phyloP scores from a whole-genome alignment of 2,797 vertebrate genomes.

The Periophthalmus magnuspinnatus region DNA sequence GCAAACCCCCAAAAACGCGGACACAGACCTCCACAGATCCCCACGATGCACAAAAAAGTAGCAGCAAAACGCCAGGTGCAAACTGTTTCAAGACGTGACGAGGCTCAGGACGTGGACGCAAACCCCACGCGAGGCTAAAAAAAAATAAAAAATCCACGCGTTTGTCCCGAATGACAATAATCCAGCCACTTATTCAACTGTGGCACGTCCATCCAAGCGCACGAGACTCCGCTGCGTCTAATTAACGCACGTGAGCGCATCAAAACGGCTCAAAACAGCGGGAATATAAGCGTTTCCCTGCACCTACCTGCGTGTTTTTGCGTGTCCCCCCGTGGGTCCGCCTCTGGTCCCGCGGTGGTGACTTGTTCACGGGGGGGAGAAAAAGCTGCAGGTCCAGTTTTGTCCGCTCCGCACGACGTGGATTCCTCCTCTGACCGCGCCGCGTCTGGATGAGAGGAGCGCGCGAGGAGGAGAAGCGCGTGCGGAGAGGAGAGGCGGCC shows the following conservation, averaged over 20 bases:
- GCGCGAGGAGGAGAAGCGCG: conserved; percentile 19
- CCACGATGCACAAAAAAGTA: not conserved
- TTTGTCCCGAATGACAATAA: too few species aligned
- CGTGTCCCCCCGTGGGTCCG: not conserved
- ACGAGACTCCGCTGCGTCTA: not conserved
- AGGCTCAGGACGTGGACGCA: too few species aligned
- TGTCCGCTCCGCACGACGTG: conserved; percentile 28
- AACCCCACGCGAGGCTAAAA: too few species aligned
- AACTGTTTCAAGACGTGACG: not conserved
- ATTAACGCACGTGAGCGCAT: not conserved
- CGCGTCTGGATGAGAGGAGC: conserved; percentile 21
- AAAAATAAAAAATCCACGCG: too few species aligned
- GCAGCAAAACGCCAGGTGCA: not conserved
- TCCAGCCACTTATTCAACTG: conserved; percentile 12
- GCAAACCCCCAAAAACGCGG: not conserved
- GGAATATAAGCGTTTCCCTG: accelerated
- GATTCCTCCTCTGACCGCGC: conserved; percentile 29
- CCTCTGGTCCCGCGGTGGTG: conserved; percentile 7
- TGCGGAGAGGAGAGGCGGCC: conserved; percentile 47
- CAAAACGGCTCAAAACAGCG: not conserved
- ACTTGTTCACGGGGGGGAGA: conserved; percentile 29
- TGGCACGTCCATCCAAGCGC: conserved; percentile 3
- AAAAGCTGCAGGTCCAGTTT: not conserved
- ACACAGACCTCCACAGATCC: not conserved
- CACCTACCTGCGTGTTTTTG: conserved; percentile 32